Base-by-base conservation (phyloP, 1,140 invertebrate genomes). In the Adoxophyes honmai region DNA sequence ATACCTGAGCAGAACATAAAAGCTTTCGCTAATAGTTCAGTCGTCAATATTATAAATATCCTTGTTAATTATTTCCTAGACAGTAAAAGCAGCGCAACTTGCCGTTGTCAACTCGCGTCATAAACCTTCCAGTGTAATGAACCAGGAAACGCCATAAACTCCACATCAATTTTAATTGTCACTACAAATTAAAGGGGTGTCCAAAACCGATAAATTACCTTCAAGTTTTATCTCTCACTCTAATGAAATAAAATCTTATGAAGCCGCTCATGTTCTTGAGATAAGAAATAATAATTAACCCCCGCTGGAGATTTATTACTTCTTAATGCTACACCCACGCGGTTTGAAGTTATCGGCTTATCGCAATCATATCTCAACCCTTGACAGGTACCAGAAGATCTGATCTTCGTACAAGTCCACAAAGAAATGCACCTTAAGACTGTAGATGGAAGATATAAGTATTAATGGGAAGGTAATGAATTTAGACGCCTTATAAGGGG, bases 281-380 rank as follows among this genome's bases (percentile, higher is more conserved):
- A 61, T 57, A 57, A 52, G 56, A 59, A 73, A 77, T 80, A 75
- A 82, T 81, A 75, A 75, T 74, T 76, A 70, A 59, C 15, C 60
- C 64, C 54, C 48, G 42, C 37, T 28, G 21, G 62, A 71, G 75
- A 81, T 85, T 79, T 81, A 85, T 73, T 62, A 58, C 48, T 76
- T 75, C 70, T 81, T 82, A 81, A 85, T 82, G 67, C 62, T 69
- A 64, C 73, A 68, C 78, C 75, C 68, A 74, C 78, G 52, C 62
- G 56, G 65, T 72, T 66, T 66, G 62, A 64, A 52, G 54, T 63
- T 62, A 70, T 54, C 60, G 57, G 53, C 16, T 51, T 60, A 61
- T 55, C 36, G 11, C 28, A 53, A 52, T 37, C 15, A 55, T 52
- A 28, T 28, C 21, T 28, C 21, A 28, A 28, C 21, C 21, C 21